These are phyloP conservation scores for Pygoscelis antarcticus DNA, from an alignment of 2,113 vertebrate species.

Conservation along the genomic window DNA sequence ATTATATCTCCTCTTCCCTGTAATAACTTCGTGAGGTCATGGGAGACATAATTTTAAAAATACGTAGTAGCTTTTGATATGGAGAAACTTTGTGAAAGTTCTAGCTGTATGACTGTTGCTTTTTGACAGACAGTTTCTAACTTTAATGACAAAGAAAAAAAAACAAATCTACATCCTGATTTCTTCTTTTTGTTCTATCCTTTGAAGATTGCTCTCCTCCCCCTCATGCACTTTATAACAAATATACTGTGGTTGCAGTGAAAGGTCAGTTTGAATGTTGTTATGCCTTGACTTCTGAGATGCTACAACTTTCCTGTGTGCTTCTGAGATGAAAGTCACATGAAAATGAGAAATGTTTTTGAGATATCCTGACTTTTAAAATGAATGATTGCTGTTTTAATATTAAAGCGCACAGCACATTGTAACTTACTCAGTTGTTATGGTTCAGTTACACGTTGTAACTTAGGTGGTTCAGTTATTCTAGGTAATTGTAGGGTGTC, in stretches of 20 bases:
- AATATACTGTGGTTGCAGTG: neutral
- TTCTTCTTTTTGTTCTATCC: neutral
- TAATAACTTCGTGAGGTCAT: neutral
- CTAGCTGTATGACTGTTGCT: neutral
- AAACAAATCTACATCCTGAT: neutral
- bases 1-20: neutral
- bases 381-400: neutral
- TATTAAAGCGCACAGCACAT: neutral
- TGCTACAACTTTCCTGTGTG: neutral
- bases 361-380: neutral
- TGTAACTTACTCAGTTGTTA: neutral
- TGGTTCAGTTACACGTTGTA: neutral
- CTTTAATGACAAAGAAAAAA: neutral
- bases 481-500: neutral
- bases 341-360: neutral
- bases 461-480: neutral
- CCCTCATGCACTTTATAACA: neutral
- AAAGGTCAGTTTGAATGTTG: neutral
- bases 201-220: neutral
- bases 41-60: neutral
- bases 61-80: neutral
- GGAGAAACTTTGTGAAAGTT: neutral
- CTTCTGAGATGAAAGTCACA: neutral
- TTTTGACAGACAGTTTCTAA: neutral
- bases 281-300: neutral